These are phyloP conservation scores for Chiloscyllium plagiosum DNA, from an alignment of 2,113 vertebrate genomes.

Conservation along the genomic window DNA sequence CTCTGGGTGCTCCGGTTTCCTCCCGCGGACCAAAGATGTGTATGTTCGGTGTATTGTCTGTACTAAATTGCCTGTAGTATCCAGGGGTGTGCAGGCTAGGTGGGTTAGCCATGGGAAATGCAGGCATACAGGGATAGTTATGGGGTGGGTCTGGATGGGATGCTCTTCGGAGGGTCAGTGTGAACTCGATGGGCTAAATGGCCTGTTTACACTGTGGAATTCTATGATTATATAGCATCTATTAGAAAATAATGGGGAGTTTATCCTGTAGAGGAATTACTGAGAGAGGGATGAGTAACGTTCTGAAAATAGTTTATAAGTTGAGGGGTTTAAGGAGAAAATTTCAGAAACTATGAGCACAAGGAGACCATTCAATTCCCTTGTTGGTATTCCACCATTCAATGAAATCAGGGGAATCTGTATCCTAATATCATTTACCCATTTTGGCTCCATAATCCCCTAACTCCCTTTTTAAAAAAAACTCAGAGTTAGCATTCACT, in stretches of 20 bases:
- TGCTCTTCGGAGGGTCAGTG: too few species aligned
- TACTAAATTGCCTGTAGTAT: too few species aligned
- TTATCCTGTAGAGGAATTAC: background rate
- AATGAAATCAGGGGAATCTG: background rate
- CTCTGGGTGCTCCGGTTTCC: too few species aligned
- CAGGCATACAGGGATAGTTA: too few species aligned
- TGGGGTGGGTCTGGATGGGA: too few species aligned
- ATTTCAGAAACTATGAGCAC: background rate
- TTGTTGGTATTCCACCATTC: background rate
- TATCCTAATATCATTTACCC: background rate
- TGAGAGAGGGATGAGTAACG: background rate
- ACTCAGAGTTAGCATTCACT: background rate
- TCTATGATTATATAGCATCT: background rate
- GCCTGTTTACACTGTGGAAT: too few species aligned
- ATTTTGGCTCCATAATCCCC: background rate
- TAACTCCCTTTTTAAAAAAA: background rate
- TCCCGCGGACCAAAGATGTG: too few species aligned
- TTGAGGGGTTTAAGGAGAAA: background rate
- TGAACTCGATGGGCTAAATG: too few species aligned
- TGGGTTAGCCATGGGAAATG: too few species aligned
- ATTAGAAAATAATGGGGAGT: background rate
- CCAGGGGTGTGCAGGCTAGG: too few species aligned
- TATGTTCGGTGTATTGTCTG: too few species aligned
- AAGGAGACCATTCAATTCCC: background rate
- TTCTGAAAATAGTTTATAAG: background rate